Evolutionary conservation across 2,888 invertebrate species (phyloP).

Genomic region (Nemoura dubitans): DNA sequence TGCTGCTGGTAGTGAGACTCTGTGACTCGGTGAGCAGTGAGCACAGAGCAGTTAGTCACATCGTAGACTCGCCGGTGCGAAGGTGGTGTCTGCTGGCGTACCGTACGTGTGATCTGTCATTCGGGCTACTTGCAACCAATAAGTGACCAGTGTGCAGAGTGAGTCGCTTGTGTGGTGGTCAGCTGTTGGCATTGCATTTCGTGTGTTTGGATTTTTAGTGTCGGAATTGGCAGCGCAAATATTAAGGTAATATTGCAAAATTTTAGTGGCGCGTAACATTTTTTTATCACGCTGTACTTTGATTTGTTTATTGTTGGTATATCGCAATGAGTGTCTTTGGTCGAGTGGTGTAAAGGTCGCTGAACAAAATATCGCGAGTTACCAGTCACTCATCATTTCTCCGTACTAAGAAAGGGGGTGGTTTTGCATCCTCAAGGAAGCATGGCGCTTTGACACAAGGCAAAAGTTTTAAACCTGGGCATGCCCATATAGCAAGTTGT

Average conservation of each 20-base stretch:
- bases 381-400: too few relatives aligned
- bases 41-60: neutral
- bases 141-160: neutral
- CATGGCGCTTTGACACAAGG: too few relatives aligned
- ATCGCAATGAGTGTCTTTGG: too few relatives aligned
- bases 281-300: too few relatives aligned
- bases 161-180: neutral
- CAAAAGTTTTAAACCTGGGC: too few relatives aligned
- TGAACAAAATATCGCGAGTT: too few relatives aligned
- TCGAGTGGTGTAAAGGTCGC: too few relatives aligned
- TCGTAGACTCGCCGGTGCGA: neutral
- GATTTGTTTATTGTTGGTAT: too few relatives aligned
- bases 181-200: neutral
- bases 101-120: neutral
- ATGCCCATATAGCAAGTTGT: too few relatives aligned
- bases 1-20: neutral
- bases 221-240: neutral
- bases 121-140: neutral
- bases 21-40: neutral
- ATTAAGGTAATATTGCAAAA: neutral
- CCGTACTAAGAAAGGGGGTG: too few relatives aligned
- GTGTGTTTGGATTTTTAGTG: neutral
- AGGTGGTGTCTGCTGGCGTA: neutral
- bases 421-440: too few relatives aligned
- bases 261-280: too few relatives aligned